phyloP scores from a whole-genome alignment of 2,888 invertebrate species.

The Eurytoma californica region DNA sequence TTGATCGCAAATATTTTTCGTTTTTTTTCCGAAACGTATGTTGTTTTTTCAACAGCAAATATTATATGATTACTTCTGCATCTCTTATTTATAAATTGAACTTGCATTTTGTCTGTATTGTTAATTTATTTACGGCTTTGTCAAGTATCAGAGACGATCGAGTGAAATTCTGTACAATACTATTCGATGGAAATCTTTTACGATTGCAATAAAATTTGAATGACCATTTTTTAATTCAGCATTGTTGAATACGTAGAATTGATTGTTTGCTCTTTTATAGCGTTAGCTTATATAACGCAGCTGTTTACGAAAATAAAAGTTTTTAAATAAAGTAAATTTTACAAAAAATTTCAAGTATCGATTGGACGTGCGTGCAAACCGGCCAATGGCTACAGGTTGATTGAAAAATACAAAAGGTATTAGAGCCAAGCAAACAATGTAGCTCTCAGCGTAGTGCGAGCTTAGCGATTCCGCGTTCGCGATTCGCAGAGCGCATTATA shows the following conservation, averaged over 20 bases:
- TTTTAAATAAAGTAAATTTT: too few relatives aligned
- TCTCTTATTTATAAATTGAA: neutral
- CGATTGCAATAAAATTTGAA: constrained; percentile 41
- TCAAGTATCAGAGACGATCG: constrained; percentile 29
- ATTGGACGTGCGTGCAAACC: too few relatives aligned
- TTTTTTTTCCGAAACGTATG: too few relatives aligned
- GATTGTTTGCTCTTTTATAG: constrained; percentile 21
- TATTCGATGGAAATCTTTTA: constrained; percentile 39
- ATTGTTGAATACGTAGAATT: constrained; percentile 15
- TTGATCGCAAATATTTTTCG: neutral
- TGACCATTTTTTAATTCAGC: constrained; percentile 13
- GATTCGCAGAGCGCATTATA: neutral
- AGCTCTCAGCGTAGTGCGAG: neutral
- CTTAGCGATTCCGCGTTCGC: neutral
- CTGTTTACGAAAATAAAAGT: too few relatives aligned
- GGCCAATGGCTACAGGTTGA: too few relatives aligned
- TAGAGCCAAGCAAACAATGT: neutral
- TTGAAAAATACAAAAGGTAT: neutral
- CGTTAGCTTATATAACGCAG: neutral
- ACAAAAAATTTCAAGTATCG: too few relatives aligned
- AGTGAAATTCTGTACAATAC: constrained; percentile 37
- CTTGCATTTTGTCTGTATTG: neutral
- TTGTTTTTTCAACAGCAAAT: too few relatives aligned
- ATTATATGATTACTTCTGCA: too few relatives aligned
- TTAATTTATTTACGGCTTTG: constrained; percentile 33